Conservation (phyloP, 2,113 vertebrate genomes). For the Entosphenus tridentatus region DNA sequence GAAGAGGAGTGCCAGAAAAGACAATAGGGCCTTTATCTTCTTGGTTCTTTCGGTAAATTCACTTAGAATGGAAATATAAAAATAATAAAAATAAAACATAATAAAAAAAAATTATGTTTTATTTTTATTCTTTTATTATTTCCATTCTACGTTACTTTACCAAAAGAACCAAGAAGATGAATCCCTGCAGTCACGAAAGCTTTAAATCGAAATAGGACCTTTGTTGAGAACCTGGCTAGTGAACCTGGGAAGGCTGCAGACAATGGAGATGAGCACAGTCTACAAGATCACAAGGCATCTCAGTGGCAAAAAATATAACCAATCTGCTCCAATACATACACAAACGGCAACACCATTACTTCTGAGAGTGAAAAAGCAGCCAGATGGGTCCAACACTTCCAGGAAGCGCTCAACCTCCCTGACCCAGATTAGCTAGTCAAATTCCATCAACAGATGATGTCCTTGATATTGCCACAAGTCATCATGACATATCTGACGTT, state of each 20-base stretch:
- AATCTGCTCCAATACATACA: slow-evolving; percentile 7
- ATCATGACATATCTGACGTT: neutral
- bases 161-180: too few relatives aligned
- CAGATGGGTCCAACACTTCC: slow-evolving; percentile 10
- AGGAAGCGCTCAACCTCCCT: slow-evolving; percentile 7
- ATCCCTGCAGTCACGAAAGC: too few relatives aligned
- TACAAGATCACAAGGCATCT: slow-evolving; percentile 10
- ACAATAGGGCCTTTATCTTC: slow-evolving; percentile 11
- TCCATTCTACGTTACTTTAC: too few relatives aligned
- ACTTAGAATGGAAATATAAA: too few relatives aligned
- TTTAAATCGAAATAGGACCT: too few relatives aligned
- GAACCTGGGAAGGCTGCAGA: slow-evolving; percentile 7
- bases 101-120: too few relatives aligned
- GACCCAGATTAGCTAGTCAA: neutral
- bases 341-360: slow-evolving; percentile 7
- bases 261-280: slow-evolving; percentile 6
- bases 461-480: neutral
- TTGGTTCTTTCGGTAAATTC: too few relatives aligned
- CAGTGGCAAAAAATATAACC: slow-evolving; percentile 7
- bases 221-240: slow-evolving; percentile 7
- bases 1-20: slow-evolving; percentile 9
- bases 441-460: neutral
- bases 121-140: too few relatives aligned
- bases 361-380: slow-evolving; percentile 6
- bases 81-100: too few relatives aligned